A percentile compares a stretch with the other conserved stretches of the same genome.
Conservation (phyloP, 2,888 invertebrate genomes). For the Rhopalosiphum nymphaeae region DNA sequence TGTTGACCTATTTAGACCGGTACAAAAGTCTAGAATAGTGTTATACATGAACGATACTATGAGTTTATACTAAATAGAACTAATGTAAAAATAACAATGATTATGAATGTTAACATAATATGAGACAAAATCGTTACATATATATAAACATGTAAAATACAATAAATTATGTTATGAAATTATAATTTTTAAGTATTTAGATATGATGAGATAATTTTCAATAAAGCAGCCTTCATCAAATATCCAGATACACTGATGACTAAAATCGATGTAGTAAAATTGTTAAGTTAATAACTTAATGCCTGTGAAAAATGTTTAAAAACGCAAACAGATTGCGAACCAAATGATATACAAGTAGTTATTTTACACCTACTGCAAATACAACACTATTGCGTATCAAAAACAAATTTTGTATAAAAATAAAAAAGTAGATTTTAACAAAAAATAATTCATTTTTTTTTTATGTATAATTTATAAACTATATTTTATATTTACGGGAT, state of each 20-base stretch:
- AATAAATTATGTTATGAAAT: not conserved
- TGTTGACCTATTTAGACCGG: conserved; percentile 57
- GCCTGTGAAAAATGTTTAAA: not conserved
- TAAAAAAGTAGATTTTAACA: not conserved
- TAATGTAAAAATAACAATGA: not conserved
- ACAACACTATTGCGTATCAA: not conserved
- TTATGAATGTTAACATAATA: not conserved
- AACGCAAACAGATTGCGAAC: not conserved
- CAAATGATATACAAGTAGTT: not conserved
- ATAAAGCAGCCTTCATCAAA: not conserved
- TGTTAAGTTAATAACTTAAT: not conserved
- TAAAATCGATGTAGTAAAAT: not conserved
- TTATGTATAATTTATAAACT: not conserved
- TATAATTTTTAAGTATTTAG: not conserved
- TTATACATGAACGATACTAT: not conserved
- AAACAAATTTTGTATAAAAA: not conserved
- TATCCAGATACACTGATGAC: not conserved
- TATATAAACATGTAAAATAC: not conserved
- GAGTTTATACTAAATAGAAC: not conserved
- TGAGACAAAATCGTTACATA: not conserved
- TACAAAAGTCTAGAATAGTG: conserved; percentile 7
- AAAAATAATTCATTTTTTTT: not conserved
- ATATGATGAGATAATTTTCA: not conserved
- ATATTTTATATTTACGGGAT: not conserved
- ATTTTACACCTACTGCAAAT: not conserved